Percentiles rank a stretch among this genome's conserved stretches.
phyloP scores from a whole-genome alignment of 2,797 vertebrate species.

The Arctocebus calabarensis region DNA sequence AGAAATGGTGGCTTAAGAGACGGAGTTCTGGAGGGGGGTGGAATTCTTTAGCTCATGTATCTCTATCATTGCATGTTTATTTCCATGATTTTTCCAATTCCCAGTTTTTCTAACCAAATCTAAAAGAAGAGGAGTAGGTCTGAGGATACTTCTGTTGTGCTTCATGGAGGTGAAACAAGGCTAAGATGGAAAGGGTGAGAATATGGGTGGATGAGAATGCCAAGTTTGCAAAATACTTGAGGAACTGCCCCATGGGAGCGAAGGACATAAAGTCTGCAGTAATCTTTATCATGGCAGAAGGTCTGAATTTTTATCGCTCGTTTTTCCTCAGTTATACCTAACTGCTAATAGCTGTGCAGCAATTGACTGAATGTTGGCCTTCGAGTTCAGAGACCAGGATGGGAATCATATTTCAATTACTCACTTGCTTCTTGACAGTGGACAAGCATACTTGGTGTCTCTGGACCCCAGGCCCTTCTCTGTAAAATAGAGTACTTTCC shows the following conservation, averaged over 20 bases:
- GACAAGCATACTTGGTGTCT: neutral
- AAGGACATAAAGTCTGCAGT: neutral
- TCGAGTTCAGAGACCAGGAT: neutral
- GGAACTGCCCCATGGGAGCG: neutral
- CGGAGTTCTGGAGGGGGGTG: neutral
- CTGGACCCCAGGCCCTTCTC: neutral
- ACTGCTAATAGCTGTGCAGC: neutral
- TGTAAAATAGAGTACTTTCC: neutral
- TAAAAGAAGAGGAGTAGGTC: neutral
- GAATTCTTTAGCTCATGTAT: neutral
- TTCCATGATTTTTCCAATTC: neutral
- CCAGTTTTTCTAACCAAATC: neutral
- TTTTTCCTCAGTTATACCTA: neutral
- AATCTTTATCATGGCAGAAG: neutral
- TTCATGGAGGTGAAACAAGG: neutral
- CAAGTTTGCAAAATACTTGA: neutral
- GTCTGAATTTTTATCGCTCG: conserved; percentile 12
- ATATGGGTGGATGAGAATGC: neutral
- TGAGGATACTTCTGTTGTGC: neutral
- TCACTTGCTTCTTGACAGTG: neutral
- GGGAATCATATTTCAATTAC: neutral
- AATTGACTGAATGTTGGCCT: neutral
- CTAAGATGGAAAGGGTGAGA: neutral
- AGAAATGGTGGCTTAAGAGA: neutral
- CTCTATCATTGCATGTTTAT: neutral